Base-by-base conservation (phyloP, 2,797 vertebrate genomes). In the Cuculus canorus region DNA sequence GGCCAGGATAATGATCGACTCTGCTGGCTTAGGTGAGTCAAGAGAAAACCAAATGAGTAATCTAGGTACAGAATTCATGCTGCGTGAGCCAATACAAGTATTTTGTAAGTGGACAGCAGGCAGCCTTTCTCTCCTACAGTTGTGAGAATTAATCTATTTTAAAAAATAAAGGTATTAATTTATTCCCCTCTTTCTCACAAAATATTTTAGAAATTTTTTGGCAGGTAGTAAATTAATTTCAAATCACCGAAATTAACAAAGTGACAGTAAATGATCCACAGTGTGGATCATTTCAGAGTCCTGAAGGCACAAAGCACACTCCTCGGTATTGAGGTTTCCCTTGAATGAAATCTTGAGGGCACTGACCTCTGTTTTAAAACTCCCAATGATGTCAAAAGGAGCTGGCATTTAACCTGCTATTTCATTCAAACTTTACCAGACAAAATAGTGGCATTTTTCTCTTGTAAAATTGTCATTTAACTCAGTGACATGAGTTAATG, bases 1-100 rank as follows among this genome's bases (percentile, higher is more conserved):
- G 5, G 5, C 21, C 33, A 23, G 9, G 0, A 13, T 2, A 30
- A 10, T 0, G 5, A 79, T 22, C 15, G 59, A 17, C 21, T 35
- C 37, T 48, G 56, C 61, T 18, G 45, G 47, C 6, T 64, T 21
- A 35, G 11, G 10, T n/a, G 14, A 41, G 10, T 35, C 21, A 37
- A 39, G 7, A 78, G 37, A 77, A 77, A 9, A 56, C 3, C 11
- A 17, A 17, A 13, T 9, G 39, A 47, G 35, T 12, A 22, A 13
- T 39, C n/a, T 28, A 27, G 10, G 18, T 71, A 84, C 59, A 76
- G 41, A 57, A 79, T 69, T 57, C 19, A 25, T n/a, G 14, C 30
- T 24, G 11, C 19, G 19, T 50, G 28, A 66, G 47, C 17, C 27
- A 50, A 88, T 39, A 3, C 3, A 10, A 68, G 8, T 54, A 35